Evolutionary conservation across 2,797 vertebrate species (phyloP).

Genomic region (Thamnophis elegans): DNA sequence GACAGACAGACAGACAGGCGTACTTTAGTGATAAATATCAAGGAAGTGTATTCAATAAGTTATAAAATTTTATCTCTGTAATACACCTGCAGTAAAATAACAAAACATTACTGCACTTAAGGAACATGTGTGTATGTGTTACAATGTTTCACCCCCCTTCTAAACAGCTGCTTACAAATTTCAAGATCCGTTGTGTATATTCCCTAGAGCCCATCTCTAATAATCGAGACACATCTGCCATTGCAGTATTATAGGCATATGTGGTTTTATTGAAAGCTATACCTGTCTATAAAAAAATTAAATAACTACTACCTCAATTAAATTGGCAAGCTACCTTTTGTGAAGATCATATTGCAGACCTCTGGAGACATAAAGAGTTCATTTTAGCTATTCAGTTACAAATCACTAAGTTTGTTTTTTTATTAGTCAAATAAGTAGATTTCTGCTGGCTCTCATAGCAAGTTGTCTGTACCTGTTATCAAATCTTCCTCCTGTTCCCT

Average conservation of each 20-base stretch:
- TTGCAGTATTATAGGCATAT: constrained; percentile 73
- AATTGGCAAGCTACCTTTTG: constrained; percentile 70
- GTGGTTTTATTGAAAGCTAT: constrained; percentile 79
- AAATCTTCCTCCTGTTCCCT: constrained; percentile 33
- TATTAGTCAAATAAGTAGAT: constrained; percentile 57
- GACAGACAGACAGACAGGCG: constrained; percentile 21
- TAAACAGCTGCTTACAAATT: constrained; percentile 75
- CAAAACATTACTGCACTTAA: constrained; percentile 69
- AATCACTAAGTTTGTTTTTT: constrained; percentile 60
- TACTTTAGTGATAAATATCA: constrained; percentile 40
- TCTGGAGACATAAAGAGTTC: constrained; percentile 58
- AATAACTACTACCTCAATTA: constrained; percentile 73
- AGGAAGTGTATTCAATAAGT: constrained; percentile 62
- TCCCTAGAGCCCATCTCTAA: constrained; percentile 79
- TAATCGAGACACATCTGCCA: constrained; percentile 83
- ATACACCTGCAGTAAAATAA: constrained; percentile 73
- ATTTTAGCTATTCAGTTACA: constrained; percentile 62
- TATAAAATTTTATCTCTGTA: constrained; percentile 70
- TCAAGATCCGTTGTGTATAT: constrained; percentile 68
- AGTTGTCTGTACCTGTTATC: constrained; percentile 39
- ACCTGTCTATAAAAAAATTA: constrained; percentile 70
- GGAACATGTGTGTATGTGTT: constrained; percentile 69
- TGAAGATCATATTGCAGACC: constrained; percentile 67
- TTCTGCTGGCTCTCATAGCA: constrained; percentile 47
- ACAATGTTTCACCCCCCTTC: constrained; percentile 51